Conservation (phyloP, 1,140 invertebrate genomes). For the Cheumatopsyche charites region DNA sequence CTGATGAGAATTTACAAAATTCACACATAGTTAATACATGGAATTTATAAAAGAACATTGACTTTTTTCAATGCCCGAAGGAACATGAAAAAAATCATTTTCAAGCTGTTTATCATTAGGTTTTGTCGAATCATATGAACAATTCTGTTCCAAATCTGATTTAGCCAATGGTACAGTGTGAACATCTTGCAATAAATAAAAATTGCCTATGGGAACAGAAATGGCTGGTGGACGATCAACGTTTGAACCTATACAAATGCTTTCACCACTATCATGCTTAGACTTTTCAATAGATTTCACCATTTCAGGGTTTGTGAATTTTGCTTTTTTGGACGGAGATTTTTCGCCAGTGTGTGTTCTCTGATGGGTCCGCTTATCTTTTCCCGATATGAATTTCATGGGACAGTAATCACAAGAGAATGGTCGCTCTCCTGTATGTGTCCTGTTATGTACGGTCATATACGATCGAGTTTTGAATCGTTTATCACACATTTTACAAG, state of each 20-base stretch:
- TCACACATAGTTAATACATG: slow-evolving; percentile 19
- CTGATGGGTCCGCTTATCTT: slow-evolving; percentile 39
- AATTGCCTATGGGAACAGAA: background rate
- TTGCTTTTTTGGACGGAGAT: slow-evolving; percentile 23
- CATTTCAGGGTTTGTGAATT: background rate
- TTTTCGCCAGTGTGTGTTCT: slow-evolving; percentile 37
- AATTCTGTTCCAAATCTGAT: background rate
- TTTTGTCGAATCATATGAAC: slow-evolving; percentile 12
- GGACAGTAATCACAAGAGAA: slow-evolving; percentile 40
- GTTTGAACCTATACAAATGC: background rate
- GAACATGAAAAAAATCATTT: slow-evolving; percentile 18
- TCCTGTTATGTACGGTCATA: slow-evolving; percentile 38
- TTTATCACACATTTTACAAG: slow-evolving; percentile 45
- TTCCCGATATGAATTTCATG: slow-evolving; percentile 45
- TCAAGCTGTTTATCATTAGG: background rate
- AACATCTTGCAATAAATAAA: slow-evolving; percentile 9
- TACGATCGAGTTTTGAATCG: slow-evolving; percentile 46
- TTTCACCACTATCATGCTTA: background rate
- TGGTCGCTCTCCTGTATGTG: slow-evolving; percentile 39
- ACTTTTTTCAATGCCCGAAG: background rate
- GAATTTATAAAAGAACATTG: slow-evolving; percentile 29
- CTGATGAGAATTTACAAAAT: no score
- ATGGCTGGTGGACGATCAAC: slow-evolving; percentile 1
- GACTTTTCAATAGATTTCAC: background rate
- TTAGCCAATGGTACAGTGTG: slow-evolving; percentile 3